Evolutionary conservation across 2,113 vertebrate genomes (phyloP).

Genomic region (Triplophysa siluroides): DNA sequence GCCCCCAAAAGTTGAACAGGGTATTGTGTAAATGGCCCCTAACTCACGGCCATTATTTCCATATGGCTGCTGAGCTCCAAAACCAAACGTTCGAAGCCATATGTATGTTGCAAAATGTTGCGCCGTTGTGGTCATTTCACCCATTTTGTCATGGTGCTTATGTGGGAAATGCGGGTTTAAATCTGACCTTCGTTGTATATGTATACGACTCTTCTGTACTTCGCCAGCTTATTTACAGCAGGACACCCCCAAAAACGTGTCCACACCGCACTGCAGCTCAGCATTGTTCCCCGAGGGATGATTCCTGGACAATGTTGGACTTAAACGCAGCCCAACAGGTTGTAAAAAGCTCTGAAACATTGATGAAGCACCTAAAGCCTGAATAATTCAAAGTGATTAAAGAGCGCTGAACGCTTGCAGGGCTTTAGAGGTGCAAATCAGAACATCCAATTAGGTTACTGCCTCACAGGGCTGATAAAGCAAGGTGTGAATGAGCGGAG

Average conservation of each 20-base stretch:
- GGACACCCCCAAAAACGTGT: background rate
- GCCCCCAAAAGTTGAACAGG: too few relatives aligned
- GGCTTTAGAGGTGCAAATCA: conserved; percentile 17
- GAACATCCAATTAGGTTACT: background rate
- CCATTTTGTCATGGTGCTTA: too few relatives aligned
- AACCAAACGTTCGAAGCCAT: too few relatives aligned
- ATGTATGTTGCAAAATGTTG: too few relatives aligned
- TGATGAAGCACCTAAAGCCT: conserved; percentile 30
- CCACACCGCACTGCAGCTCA: background rate
- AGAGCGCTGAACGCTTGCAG: conserved; percentile 26
- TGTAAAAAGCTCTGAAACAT: conserved; percentile 6
- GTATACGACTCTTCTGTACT: too few relatives aligned
- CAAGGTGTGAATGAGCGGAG: conserved; percentile 45
- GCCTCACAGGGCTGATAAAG: conserved; percentile 13
- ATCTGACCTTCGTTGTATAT: too few relatives aligned
- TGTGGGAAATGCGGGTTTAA: too few relatives aligned
- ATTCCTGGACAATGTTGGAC: conserved; percentile 11
- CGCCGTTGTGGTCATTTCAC: too few relatives aligned
- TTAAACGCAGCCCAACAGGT: conserved; percentile 22
- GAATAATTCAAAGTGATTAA: conserved; percentile 38
- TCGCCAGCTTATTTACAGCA: too few relatives aligned
- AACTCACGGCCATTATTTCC: too few relatives aligned
- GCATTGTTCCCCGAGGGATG: background rate
- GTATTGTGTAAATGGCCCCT: too few relatives aligned
- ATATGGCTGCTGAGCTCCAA: too few relatives aligned